Conservation (phyloP, 1,140 invertebrate genomes). For the Drosophila nasuta region DNA sequence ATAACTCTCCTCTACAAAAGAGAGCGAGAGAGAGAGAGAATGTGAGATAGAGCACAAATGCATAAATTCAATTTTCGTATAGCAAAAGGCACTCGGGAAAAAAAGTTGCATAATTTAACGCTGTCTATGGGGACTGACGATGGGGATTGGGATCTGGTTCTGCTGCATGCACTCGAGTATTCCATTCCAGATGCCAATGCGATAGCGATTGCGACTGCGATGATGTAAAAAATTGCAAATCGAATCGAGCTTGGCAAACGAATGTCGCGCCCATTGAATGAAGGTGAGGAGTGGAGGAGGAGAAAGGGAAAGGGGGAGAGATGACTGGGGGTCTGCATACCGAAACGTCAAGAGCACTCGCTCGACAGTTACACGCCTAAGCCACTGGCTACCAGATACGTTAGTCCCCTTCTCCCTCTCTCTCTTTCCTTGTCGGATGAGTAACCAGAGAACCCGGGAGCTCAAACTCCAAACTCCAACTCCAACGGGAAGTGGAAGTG, state of each 20-base stretch:
- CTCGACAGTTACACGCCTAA: slow-evolving; percentile 79
- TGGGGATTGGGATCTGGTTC: slow-evolving; percentile 16
- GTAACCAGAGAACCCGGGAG: neutral
- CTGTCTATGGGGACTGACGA: slow-evolving; percentile 55
- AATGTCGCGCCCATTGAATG: slow-evolving; percentile 42
- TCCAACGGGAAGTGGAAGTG: too few species aligned
- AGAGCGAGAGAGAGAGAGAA: neutral
- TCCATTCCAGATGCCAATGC: slow-evolving; percentile 6
- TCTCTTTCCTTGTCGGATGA: neutral
- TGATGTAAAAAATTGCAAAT: slow-evolving; percentile 78
- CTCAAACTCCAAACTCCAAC: neutral
- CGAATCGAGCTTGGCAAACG: slow-evolving; percentile 68
- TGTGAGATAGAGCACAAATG: slow-evolving; percentile 42
- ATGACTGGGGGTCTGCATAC: slow-evolving; percentile 48
- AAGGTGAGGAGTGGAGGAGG: slow-evolving; percentile 8
- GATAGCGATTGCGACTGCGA: neutral
- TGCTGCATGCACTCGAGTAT: neutral
- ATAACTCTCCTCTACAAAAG: neutral
- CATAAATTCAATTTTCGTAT: slow-evolving; percentile 74
- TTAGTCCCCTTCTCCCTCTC: neutral
- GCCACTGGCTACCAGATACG: slow-evolving; percentile 34
- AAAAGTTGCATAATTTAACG: slow-evolving; percentile 75
- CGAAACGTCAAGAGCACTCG: slow-evolving; percentile 78
- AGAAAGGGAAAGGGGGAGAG: too few species aligned
- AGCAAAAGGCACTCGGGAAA: slow-evolving; percentile 6